phyloP scores from a whole-genome alignment of 2,888 invertebrate species.

The Limnephilus rhombicus region DNA sequence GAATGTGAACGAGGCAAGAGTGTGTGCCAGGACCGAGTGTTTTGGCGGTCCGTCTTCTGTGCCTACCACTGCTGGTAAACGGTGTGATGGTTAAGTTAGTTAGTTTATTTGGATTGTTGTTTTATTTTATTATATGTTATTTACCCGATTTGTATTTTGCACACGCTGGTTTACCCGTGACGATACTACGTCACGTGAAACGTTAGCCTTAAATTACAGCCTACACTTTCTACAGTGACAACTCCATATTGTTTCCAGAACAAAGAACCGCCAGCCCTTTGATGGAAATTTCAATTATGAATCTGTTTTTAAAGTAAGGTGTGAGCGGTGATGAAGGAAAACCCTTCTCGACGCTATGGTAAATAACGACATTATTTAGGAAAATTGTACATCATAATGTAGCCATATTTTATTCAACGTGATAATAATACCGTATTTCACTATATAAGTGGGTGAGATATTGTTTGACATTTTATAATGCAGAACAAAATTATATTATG shows the following conservation, averaged over 20 bases:
- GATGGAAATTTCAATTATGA: not conserved
- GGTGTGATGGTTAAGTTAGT: too few relatives aligned
- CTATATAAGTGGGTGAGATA: not conserved
- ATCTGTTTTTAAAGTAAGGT: not conserved
- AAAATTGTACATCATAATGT: not conserved
- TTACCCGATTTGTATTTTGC: not conserved
- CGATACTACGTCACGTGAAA: not conserved
- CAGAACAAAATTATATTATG: not conserved
- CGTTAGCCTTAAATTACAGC: not conserved
- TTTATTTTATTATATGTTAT: not conserved
- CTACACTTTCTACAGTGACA: not conserved
- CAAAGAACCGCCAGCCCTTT: not conserved
- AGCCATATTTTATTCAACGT: not conserved
- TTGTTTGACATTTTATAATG: not conserved
- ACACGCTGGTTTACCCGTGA: not conserved
- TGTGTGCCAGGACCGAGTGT: too few relatives aligned
- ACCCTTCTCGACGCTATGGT: not conserved
- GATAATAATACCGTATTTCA: not conserved
- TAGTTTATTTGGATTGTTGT: too few relatives aligned
- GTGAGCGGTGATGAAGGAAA: not conserved
- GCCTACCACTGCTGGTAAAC: too few relatives aligned
- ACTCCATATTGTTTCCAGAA: not conserved
- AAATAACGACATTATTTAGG: not conserved
- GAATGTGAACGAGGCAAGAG: too few relatives aligned
- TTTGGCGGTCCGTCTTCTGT: too few relatives aligned